A percentile compares a stretch with the other conserved stretches of the same genome.
Evolutionary conservation across 2,113 vertebrate genomes (phyloP).

Genomic region (Actenoides lindsayi): DNA sequence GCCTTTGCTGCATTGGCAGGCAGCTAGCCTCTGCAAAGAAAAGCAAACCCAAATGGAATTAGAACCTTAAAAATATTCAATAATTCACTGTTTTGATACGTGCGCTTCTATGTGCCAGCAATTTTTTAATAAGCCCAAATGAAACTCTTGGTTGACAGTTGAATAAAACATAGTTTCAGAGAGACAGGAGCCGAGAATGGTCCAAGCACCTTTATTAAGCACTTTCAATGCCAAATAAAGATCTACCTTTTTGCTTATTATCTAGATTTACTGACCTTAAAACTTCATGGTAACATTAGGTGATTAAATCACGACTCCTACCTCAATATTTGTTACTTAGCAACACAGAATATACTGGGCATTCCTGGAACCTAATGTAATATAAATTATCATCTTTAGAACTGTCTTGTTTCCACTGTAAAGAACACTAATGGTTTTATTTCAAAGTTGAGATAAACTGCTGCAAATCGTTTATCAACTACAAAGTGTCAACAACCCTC

Average conservation of each 20-base stretch:
- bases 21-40: background rate
- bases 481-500: slow-evolving; percentile 6
- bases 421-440: slow-evolving; percentile 21
- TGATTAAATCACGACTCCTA: slow-evolving; percentile 50
- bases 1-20: background rate
- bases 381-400: slow-evolving; percentile 15
- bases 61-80: slow-evolving; percentile 40
- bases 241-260: slow-evolving; percentile 54
- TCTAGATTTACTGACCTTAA: slow-evolving; percentile 50
- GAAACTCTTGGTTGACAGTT: slow-evolving; percentile 36
- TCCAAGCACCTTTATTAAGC: slow-evolving; percentile 47
- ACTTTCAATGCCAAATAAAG: slow-evolving; percentile 47
- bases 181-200: slow-evolving; percentile 22
- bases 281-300: slow-evolving; percentile 50
- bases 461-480: slow-evolving; percentile 17
- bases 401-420: slow-evolving; percentile 2
- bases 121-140: slow-evolving; percentile 55
- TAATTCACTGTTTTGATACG: slow-evolving; percentile 42
- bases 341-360: slow-evolving; percentile 21
- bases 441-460: background rate
- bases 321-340: slow-evolving; percentile 52
- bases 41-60: slow-evolving; percentile 44
- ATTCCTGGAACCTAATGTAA: slow-evolving; percentile 44
- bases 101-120: background rate
- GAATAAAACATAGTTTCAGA: slow-evolving; percentile 41